Evolutionary conservation across 1,140 invertebrate genomes (phyloP).

Genomic region (Drosophila athabasca): DNA sequence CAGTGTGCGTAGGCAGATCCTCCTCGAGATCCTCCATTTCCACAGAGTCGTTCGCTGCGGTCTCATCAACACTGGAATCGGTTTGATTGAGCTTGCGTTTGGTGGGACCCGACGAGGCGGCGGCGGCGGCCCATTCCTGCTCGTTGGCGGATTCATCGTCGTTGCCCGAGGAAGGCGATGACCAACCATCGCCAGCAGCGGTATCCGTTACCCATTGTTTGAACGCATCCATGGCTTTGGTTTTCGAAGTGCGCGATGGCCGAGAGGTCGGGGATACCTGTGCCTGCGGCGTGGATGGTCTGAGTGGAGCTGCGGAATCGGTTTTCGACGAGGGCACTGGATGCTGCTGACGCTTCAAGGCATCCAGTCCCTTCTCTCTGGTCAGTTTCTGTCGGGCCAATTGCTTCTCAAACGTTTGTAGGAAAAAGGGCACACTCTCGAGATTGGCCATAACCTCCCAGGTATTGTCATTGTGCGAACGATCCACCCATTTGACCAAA

Average conservation of each 20-base stretch:
- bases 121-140: slow-evolving; percentile 62
- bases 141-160: slow-evolving; percentile 65
- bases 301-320: slow-evolving; percentile 29
- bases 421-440: slow-evolving; percentile 88
- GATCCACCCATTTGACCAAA: slow-evolving; percentile 92
- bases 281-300: slow-evolving; percentile 43
- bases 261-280: slow-evolving; percentile 84
- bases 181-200: slow-evolving; percentile 55
- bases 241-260: slow-evolving; percentile 90
- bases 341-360: slow-evolving; percentile 82
- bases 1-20: slow-evolving; percentile 74
- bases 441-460: slow-evolving; percentile 91
- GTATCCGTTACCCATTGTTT: slow-evolving; percentile 87
- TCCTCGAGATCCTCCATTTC: slow-evolving; percentile 77
- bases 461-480: slow-evolving; percentile 89
- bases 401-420: slow-evolving; percentile 92
- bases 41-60: slow-evolving; percentile 67
- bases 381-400: slow-evolving; percentile 89
- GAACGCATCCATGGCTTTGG: slow-evolving; percentile 92
- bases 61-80: slow-evolving; percentile 60
- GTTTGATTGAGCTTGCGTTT: slow-evolving; percentile 81
- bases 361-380: slow-evolving; percentile 83
- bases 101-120: slow-evolving; percentile 34
- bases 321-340: slow-evolving; percentile 16
- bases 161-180: slow-evolving; percentile 67